Evolutionary conservation across 2,113 vertebrate genomes (phyloP), one percentile per base, ranked within the genome.

Genomic region (Lagenorhynchus albirostris): DNA sequence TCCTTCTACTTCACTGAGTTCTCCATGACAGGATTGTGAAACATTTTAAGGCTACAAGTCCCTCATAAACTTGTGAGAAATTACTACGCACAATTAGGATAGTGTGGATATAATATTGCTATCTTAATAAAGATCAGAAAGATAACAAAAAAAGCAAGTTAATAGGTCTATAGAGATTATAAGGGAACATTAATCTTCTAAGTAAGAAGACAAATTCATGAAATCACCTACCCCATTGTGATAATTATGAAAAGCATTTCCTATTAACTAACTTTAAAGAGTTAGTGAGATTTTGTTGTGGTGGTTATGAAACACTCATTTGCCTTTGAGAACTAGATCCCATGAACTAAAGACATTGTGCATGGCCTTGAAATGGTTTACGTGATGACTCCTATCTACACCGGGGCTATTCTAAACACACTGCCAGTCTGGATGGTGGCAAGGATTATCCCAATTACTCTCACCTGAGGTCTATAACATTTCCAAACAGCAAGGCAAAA

Each of bases 401-500:
- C 5, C 2, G 1, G 38, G 20, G 3, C 31, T 67, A 67, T 41
- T 58, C 36, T 74, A 87, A 93, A 92, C 38, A 76, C 14, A 55
- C 12, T 70, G 9, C 36, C 60, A 84, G 26, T 93, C 25, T 23
- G 21, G 18, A 91, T 50, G 36, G 13, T 79, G 14, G 25, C 79
- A 91, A 76, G n/a, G 18, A 77, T 53, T 36, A 95, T 80, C 20
- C 44, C 80, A 94, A 55, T 25, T 65, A 76, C 79, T 94, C 7
- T 89, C 65, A 92, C 18, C 26, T 76, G 38, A 95, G 23, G 67
- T 71, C 79, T 94, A n/a, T 41, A 65, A 85, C 23, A 38, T 65
- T 77, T 77, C 60, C 58, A 76, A 96, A 87, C 2, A 68, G 36
- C 25, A 89, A 92, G 58, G n/a, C 82, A 94, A 97, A 95, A 89